A percentile compares a stretch with the other conserved stretches of the same genome.
Evolutionary conservation across 1,140 invertebrate species (phyloP).

Genomic region (Drosophila baimaii): DNA sequence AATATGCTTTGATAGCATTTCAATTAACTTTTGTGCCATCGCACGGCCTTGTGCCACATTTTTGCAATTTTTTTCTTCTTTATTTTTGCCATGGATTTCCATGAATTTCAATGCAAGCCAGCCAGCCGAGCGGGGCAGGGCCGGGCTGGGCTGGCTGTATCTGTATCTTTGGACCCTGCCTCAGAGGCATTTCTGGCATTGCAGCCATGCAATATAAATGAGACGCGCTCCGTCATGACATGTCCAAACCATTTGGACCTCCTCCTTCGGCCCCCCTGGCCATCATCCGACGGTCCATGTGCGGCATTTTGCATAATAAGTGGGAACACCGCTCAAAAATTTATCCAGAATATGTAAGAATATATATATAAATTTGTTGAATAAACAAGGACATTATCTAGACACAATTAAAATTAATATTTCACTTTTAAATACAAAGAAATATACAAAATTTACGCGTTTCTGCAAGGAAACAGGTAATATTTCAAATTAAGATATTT

Average conservation of each 20-base stretch:
- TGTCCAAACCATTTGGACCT: conserved; percentile 47
- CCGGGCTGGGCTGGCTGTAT: conserved; percentile 10
- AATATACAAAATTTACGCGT: no score
- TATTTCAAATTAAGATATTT: no score
- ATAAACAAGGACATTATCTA: no score
- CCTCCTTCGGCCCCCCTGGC: conserved; percentile 8
- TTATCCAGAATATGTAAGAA: not conserved
- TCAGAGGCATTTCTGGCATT: conserved; percentile 53
- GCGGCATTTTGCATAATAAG: conserved; percentile 76
- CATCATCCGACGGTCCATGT: conserved; percentile 47
- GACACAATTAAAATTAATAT: no score
- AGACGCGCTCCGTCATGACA: conserved; percentile 63
- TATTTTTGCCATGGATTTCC: conserved; percentile 9
- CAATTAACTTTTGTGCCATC: conserved; percentile 73
- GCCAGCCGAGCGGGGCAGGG: no score
- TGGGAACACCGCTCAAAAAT: conserved; percentile 27
- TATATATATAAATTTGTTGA: not conserved
- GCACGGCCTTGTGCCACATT: conserved; percentile 61
- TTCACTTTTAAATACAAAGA: no score
- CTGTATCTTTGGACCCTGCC: conserved; percentile 24
- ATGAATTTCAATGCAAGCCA: conserved; percentile 53
- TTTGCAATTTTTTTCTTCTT: conserved; percentile 20
- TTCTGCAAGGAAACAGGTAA: no score
- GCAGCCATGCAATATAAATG: conserved; percentile 66
- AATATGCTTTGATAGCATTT: conserved; percentile 82